Evolutionary conservation across 2,113 vertebrate genomes (phyloP), one percentile per base, ranked within the genome.

Genomic region (Brienomyrus brachyistius): DNA sequence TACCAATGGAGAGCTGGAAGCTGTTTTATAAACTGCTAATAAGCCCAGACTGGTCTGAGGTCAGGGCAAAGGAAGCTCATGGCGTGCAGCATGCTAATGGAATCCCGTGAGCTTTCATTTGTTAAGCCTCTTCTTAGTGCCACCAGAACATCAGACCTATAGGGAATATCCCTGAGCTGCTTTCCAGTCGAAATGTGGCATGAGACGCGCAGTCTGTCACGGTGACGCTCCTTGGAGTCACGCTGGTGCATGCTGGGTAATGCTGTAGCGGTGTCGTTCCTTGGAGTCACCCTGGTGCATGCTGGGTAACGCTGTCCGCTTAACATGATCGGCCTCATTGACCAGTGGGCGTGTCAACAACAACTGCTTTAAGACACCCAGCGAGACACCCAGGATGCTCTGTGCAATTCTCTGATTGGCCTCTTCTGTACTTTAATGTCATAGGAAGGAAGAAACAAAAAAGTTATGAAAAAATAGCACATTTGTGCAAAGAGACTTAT

Each of bases 51-150:
- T 70, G 80, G 31, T 84, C 54, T 35, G 52, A 82, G 90, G 48
- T 90, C 89, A 90, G 52, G 84, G 86, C 54, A 66, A 48, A 88
- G 70, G 51, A 35, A 86, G n/a, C 66, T 85, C 86, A 86, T 56
- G 86, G 66, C 82, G 90, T 84, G 59, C 59, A 43, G 82, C 51
- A 77, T 90, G 56, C 31, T 91, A 91, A 90, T 90, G 48, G 7
- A 21, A 83, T 91, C 59, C 56, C 52, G 21, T 17, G 77, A n/a
- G 31, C 48, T 66, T 83, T 88, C n/a, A 88, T 23, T 89, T 59
- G 40, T 89, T 62, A 89, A 15, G 23, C 54, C n/a, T 43, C 23
- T 43, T 40, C 31, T 83, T 43, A 19, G 59, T 43, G 21, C 47
- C 45, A 27, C 50, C 31, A 10, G 66, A 40, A 77, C 21, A 54